Evolutionary conservation across 37 sponge, comb jelly and placozoan species (phyloP).

Genomic region (Cliona cf. orientalis): DNA sequence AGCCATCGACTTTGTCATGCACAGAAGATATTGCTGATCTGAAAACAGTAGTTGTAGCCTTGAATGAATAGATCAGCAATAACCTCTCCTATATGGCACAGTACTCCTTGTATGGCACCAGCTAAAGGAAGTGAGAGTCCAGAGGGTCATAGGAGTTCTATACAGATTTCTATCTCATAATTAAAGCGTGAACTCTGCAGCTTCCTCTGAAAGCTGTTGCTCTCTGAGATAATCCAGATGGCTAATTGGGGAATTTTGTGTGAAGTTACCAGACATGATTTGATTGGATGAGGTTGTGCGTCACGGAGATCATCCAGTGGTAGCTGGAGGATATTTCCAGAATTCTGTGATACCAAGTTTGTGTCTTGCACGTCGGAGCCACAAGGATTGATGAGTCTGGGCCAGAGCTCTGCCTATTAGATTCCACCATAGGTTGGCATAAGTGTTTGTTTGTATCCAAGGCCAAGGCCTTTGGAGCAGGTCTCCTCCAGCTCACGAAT

Average conservation of each 20-base stretch:
- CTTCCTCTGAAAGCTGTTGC: slow-evolving; percentile 30
- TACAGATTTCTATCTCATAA: slow-evolving; percentile 41
- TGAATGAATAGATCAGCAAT: slow-evolving; percentile 39
- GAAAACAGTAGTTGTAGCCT: slow-evolving; percentile 58
- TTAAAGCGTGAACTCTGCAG: slow-evolving; percentile 27
- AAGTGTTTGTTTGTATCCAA: slow-evolving; percentile 7
- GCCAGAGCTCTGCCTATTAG: slow-evolving; percentile 35
- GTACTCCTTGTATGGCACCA: slow-evolving; percentile 37
- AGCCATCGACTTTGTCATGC: slow-evolving; percentile 40
- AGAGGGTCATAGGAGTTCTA: slow-evolving; percentile 31
- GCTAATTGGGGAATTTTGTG: slow-evolving; percentile 27
- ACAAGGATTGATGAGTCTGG: slow-evolving; percentile 16
- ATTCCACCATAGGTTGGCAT: slow-evolving; percentile 49
- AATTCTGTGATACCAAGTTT: slow-evolving; percentile 49
- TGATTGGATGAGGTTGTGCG: slow-evolving; percentile 10
- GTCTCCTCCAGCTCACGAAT: slow-evolving; percentile 57
- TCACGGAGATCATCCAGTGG: slow-evolving; percentile 4
- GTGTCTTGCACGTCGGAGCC: slow-evolving; percentile 47
- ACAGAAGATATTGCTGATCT: slow-evolving; percentile 57
- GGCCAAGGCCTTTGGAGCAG: slow-evolving; percentile 44
- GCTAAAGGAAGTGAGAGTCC: slow-evolving; percentile 24
- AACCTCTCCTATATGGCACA: slow-evolving; percentile 36
- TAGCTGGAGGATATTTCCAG: slow-evolving; percentile 17
- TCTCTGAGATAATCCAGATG: slow-evolving; percentile 58
- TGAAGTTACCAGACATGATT: slow-evolving; percentile 14